Base-by-base conservation (phyloP, 2,797 vertebrate species). In the Huso huso region DNA sequence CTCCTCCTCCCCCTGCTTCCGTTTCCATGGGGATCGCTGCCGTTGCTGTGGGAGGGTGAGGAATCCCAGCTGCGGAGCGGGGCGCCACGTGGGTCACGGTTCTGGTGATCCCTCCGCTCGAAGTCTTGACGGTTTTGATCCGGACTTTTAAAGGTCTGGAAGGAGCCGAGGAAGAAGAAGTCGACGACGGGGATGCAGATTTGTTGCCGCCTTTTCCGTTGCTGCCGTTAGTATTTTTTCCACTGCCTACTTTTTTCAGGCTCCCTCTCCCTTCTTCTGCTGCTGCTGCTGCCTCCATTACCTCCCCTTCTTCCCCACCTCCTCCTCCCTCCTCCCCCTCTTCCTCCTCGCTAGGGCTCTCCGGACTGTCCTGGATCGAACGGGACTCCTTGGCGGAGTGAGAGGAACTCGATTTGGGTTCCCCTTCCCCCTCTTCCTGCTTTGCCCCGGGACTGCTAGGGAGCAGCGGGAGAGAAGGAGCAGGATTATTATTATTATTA, bases 121-220 rank as follows among this genome's bases (percentile, higher is more conserved):
- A 86, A 0, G 92, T 93, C 71, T 99, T 98, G 68, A 99, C 92
- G 52, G 95, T 99, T 79, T 96, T 99, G 73, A 97, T 98, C 74
- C 94, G 85, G 59, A 97, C 94, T 64, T 97, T 98, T 62, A 98
- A 89, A 0, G 93, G 94, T 61, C 95, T 82, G 0, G 95, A 92
- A 2, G 94, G 89, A 61, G 77, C 81, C n/a, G 87, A 84, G 1
- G 91, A 83, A 0, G 89, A 87, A 18, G 76, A 49, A 5, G 64
- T 12, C 1, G 7, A 15, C 49, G 71, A 68, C 2, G 58, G n/a
- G n/a, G n/a, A 48, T 12, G 6, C 64, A 55, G 52, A 9, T 10
- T 55, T 65, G 64, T 50, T 53, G 51, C 66, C 37, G 66, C 48
- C 55, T 1, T 60, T 57, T 2, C 58, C 58, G 6, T 52, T 53